These are phyloP conservation scores for Stigmatopora argus DNA, from an alignment of 2,113 vertebrate species.

Conservation along the genomic window DNA sequence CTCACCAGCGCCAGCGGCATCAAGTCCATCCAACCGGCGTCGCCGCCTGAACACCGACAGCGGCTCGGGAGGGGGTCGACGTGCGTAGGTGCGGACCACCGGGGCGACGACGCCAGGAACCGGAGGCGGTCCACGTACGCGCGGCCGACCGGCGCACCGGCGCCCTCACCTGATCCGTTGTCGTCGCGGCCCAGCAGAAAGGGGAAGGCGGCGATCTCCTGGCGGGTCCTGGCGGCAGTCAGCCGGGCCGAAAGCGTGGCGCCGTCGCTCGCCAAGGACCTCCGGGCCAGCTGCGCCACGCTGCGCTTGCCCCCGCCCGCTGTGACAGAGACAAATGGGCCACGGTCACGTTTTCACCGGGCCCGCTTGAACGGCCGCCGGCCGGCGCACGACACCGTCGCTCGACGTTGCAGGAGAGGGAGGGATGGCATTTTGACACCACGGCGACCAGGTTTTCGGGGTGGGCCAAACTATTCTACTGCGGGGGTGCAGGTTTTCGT, in stretches of 20 bases:
- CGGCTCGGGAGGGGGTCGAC: background rate
- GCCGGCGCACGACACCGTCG: too few relatives aligned
- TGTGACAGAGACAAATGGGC: too few relatives aligned
- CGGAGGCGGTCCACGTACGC: background rate
- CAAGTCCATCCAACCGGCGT: conserved; percentile 80
- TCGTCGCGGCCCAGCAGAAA: conserved; percentile 84
- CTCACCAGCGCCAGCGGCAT: conserved; percentile 79
- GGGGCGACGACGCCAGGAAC: background rate
- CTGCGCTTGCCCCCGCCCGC: conserved; percentile 82
- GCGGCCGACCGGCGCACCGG: too few relatives aligned
- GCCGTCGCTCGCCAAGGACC: conserved; percentile 81
- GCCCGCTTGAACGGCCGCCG: too few relatives aligned
- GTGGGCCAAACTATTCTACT: too few relatives aligned
- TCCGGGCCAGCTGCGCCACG: conserved; percentile 87
- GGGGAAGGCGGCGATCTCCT: conserved; percentile 84
- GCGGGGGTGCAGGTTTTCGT: too few relatives aligned
- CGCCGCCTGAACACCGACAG: conserved; percentile 56
- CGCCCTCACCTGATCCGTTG: conserved; percentile 76
- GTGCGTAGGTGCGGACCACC: too few relatives aligned
- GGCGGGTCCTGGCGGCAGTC: conserved; percentile 81
- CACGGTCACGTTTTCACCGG: too few relatives aligned
- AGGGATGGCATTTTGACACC: too few relatives aligned
- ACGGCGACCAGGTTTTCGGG: too few relatives aligned
- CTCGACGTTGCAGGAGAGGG: too few relatives aligned
- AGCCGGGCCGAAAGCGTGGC: conserved; percentile 82